Conservation (phyloP, 2,113 vertebrate species). For the Polyodon spathula region DNA sequence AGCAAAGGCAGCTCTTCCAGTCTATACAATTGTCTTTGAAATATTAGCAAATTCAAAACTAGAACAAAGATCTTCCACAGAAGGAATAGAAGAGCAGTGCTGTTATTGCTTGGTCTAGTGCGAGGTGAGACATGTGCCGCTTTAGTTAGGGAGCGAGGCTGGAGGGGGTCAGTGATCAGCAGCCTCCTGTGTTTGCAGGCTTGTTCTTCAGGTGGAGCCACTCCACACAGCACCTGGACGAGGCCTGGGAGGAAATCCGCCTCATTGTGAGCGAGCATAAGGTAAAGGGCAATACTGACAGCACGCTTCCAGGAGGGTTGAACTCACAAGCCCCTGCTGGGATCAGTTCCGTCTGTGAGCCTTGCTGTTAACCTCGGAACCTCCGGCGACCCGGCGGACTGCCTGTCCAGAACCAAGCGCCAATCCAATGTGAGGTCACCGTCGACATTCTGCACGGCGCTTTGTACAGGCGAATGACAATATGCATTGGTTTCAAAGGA, state of each 20-base stretch:
- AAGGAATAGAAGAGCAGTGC: neutral
- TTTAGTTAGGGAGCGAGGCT: neutral
- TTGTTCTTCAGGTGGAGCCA: constrained; percentile 69
- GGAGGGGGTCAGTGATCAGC: no score
- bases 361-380: no score
- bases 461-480: no score
- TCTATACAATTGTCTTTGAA: no score
- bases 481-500: no score
- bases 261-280: constrained; percentile 34
- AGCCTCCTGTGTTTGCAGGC: no score
- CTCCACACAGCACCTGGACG: constrained; percentile 49
- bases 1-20: no score
- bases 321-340: neutral
- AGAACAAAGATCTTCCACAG: neutral
- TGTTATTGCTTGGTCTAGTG: neutral
- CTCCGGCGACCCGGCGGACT: no score
- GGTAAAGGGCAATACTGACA: neutral
- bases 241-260: constrained; percentile 57
- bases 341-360: neutral
- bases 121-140: neutral
- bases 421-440: no score
- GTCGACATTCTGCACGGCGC: no score
- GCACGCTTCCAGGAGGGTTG: neutral
- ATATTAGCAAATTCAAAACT: neutral
- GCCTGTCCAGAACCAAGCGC: no score